These are phyloP conservation scores for Sparidentex hasta DNA, from an alignment of 2,797 vertebrate species.

Conservation along the genomic window DNA sequence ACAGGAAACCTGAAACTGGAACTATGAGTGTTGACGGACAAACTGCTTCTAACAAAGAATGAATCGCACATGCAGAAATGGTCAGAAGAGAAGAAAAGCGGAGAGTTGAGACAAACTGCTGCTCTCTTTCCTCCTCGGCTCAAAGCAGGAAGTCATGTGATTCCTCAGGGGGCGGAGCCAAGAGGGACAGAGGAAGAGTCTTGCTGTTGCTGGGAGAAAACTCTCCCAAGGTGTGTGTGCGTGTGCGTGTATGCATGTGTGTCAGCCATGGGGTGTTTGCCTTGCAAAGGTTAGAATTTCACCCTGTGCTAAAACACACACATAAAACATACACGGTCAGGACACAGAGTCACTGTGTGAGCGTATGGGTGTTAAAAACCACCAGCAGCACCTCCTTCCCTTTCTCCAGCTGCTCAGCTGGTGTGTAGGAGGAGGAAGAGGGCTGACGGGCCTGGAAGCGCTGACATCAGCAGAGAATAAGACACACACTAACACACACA, in stretches of 20 bases:
- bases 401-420: conserved; percentile 71
- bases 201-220: conserved; percentile 72
- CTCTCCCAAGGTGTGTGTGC: conserved; percentile 34
- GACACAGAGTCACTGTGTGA: conserved; percentile 30
- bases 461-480: conserved; percentile 73
- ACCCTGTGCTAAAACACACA: conserved; percentile 52
- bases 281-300: conserved; percentile 59
- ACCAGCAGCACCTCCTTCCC: conserved; percentile 37
- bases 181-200: conserved; percentile 44
- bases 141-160: conserved; percentile 83
- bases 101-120: conserved; percentile 38
- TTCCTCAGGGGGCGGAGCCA: conserved; percentile 52
- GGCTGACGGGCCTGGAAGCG: conserved; percentile 58
- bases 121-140: conserved; percentile 67
- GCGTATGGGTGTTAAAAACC: conserved; percentile 47
- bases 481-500: conserved; percentile 21
- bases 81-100: conserved; percentile 23
- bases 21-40: too few relatives aligned
- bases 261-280: conserved; percentile 41
- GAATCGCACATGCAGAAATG: conserved; percentile 20
- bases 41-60: background rate
- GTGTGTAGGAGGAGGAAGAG: conserved; percentile 72
- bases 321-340: conserved; percentile 44
- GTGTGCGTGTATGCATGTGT: conserved; percentile 26
- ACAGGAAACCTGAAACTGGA: background rate